Evolutionary conservation across 1,140 invertebrate genomes (phyloP), one percentile per base, ranked within the genome.

Genomic region (Drosophila mayri): DNA sequence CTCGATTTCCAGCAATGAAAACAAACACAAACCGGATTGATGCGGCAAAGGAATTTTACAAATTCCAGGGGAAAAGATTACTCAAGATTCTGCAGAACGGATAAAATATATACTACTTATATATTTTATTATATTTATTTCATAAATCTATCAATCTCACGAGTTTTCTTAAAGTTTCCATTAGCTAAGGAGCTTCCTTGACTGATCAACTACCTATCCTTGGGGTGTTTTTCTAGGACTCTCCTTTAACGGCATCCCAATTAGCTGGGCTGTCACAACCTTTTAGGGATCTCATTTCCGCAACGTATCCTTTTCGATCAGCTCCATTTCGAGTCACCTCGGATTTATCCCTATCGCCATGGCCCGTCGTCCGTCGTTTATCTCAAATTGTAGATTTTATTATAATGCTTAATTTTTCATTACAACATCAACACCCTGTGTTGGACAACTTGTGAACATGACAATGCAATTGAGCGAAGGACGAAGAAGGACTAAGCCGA

Each of bases 401-500:
- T 87, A 84, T 82, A 79, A 71, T 85, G 81, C 81, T 75, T 84
- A 88, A 88, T 90, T 88, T 88, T 88, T 76, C 85, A 85, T 80
- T 85, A 88, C 77, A 88, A 90, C 85, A 85, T 90, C 85, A 85
- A 90, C 86, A 90, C 86, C 81, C 85, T 90, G 85, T 84, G 74
- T 76, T 60, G 68, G 63, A 90, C 85, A 90, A 90, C 86, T 90
- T 90, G 85, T 90, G 86, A 90, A 90, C 85, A 90, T 88, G 84
- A 90, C 81, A 90, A 88, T 90, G 84, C 84, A 88, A 88, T 88
- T 88, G 80, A 85, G 74, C 74, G 35, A 57, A 74, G 58, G 40
- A 67, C 63, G 46, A 25, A 20, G 35, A 46, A 71, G 40, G 73
- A 38, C 18, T 28, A n/a, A 38, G 20, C 28, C 47, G 8, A 12